phyloP scores from a whole-genome alignment of 2,888 invertebrate genomes.

The Octonoba sinensis region DNA sequence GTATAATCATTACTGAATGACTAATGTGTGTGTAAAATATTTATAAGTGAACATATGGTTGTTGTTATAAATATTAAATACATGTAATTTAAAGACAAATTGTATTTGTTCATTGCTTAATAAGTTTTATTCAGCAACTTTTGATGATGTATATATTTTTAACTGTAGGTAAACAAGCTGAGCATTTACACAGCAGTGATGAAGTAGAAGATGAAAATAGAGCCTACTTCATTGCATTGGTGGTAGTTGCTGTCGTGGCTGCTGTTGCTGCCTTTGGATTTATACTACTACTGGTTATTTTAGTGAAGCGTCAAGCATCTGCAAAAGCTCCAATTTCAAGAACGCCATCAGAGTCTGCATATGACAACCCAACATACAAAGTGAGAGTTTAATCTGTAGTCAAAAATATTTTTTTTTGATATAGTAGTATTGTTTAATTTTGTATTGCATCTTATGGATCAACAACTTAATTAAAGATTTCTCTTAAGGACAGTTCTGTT shows the following conservation, averaged over 20 bases:
- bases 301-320: constrained; percentile 80
- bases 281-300: constrained; percentile 82
- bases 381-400: constrained; percentile 72
- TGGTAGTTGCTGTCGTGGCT: constrained; percentile 88
- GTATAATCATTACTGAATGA: too few relatives aligned
- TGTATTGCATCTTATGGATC: too few relatives aligned
- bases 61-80: too few relatives aligned
- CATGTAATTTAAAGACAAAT: too few relatives aligned
- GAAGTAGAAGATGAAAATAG: constrained; percentile 74
- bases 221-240: constrained; percentile 89
- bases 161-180: constrained; percentile 57
- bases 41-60: too few relatives aligned
- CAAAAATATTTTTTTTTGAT: too few relatives aligned
- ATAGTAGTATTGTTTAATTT: too few relatives aligned
- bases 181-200: constrained; percentile 51
- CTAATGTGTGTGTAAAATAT: neutral
- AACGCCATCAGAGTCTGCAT: constrained; percentile 86
- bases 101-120: neutral
- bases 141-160: neutral
- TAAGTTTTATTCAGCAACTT: neutral
- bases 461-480: too few relatives aligned
- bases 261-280: constrained; percentile 87
- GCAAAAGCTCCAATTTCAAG: constrained; percentile 85
- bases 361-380: constrained; percentile 94
- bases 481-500: too few relatives aligned